phyloP scores from a whole-genome alignment of 2,113 vertebrate genomes.

The Myocastor coypus region DNA sequence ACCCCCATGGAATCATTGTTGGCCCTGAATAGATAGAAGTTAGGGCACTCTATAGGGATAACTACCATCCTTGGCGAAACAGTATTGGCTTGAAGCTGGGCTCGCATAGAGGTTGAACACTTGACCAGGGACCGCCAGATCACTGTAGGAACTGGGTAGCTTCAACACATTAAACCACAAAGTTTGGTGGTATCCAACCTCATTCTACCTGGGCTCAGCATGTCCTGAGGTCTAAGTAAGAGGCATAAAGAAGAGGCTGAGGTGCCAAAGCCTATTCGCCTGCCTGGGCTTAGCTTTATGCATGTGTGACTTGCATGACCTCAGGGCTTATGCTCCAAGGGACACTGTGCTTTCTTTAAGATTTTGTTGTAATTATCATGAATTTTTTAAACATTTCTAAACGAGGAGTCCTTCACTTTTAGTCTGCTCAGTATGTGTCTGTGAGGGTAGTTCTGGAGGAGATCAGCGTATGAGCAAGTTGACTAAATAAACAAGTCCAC shows the following conservation, averaged over 20 bases:
- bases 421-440: neutral
- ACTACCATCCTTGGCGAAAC: neutral
- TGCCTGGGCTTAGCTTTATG: neutral
- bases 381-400: neutral
- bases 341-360: neutral
- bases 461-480: neutral
- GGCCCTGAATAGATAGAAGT: neutral
- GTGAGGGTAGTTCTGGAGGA: neutral
- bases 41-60: neutral
- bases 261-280: no score
- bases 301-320: rapidly evolving
- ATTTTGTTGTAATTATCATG: neutral
- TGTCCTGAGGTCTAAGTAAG: neutral
- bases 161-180: neutral
- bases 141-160: neutral
- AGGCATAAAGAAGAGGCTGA: neutral
- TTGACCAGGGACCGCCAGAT: neutral
- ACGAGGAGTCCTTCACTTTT: neutral
- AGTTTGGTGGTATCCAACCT: no score
- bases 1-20: neutral
- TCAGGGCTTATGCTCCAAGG: neutral
- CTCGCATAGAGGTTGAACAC: neutral
- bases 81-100: neutral
- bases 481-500: neutral
- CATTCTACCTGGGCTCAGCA: neutral